A percentile compares a stretch with the other conserved stretches of the same genome.
phyloP scores from a whole-genome alignment of 2,888 invertebrate species.

The Dorcus hopei region DNA sequence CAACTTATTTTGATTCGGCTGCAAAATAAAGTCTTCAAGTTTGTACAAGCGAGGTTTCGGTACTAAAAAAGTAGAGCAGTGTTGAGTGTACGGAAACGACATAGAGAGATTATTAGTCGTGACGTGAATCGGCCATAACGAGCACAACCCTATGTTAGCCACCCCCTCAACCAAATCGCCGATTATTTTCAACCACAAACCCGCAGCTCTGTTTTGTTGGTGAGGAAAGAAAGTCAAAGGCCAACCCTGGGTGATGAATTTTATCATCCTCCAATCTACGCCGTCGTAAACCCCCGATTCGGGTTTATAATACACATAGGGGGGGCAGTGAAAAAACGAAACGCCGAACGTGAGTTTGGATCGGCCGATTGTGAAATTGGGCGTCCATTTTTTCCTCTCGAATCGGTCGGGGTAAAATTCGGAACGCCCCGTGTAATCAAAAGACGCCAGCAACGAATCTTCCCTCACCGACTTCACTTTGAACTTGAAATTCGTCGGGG shows the following conservation, averaged over 20 bases:
- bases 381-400: background rate
- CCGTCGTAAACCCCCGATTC: background rate
- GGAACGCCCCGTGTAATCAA: background rate
- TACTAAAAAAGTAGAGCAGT: slow-evolving; percentile 25
- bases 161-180: slow-evolving; percentile 6
- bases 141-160: slow-evolving; percentile 11
- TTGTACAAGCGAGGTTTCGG: slow-evolving; percentile 20
- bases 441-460: background rate
- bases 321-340: slow-evolving; percentile 1
- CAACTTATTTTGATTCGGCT: slow-evolving; percentile 6
- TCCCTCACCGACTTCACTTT: background rate
- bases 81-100: slow-evolving; percentile 21
- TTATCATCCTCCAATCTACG: slow-evolving; percentile 10
- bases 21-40: slow-evolving; percentile 8
- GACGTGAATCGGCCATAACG: slow-evolving; percentile 7
- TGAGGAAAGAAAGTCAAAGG: background rate
- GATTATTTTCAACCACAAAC: slow-evolving; percentile 1
- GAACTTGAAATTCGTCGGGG: background rate
- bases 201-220: background rate
- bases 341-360: background rate
- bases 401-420: background rate
- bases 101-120: background rate
- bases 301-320: background rate
- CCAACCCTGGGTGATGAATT: slow-evolving; percentile 9
- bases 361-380: background rate